Conservation (phyloP, 1,140 invertebrate species). For the Procambarus virginalis region DNA sequence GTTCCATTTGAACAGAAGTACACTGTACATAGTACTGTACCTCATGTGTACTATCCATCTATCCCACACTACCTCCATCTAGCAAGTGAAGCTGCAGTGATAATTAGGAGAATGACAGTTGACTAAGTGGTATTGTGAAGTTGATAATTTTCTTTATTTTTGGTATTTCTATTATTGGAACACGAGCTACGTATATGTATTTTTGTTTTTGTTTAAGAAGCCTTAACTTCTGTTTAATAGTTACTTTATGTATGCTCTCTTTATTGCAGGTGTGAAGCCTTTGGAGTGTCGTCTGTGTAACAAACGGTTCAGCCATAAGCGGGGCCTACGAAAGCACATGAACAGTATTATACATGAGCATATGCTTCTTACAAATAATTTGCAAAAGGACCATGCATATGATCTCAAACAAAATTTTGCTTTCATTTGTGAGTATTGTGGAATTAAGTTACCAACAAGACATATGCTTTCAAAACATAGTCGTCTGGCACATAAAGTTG, state of each 20-base stretch:
- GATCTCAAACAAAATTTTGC: conserved; percentile 32
- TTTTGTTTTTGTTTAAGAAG: background rate
- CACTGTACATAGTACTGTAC: too few relatives aligned
- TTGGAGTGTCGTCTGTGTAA: conserved; percentile 52
- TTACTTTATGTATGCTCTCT: conserved; percentile 13
- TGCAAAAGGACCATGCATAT: conserved; percentile 55
- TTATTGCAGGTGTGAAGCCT: conserved; percentile 40
- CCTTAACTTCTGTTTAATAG: background rate
- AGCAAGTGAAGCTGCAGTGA: too few relatives aligned
- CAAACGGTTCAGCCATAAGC: conserved; percentile 46
- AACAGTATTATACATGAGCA: conserved; percentile 39
- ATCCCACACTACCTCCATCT: too few relatives aligned
- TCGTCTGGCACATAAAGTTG: conserved; percentile 35
- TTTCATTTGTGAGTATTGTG: conserved; percentile 45
- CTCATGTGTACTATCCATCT: too few relatives aligned
- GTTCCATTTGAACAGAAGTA: too few relatives aligned
- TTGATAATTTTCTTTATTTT: background rate
- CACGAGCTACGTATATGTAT: background rate
- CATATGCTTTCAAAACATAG: conserved; percentile 46
- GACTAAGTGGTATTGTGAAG: background rate
- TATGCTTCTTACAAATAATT: conserved; percentile 31
- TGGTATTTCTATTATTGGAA: background rate
- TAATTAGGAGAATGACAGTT: too few relatives aligned
- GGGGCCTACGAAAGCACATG: conserved; percentile 54
- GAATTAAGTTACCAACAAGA: conserved; percentile 44